Conservation (phyloP, 2,113 vertebrate species). For the Drymodes brunneopygia region DNA sequence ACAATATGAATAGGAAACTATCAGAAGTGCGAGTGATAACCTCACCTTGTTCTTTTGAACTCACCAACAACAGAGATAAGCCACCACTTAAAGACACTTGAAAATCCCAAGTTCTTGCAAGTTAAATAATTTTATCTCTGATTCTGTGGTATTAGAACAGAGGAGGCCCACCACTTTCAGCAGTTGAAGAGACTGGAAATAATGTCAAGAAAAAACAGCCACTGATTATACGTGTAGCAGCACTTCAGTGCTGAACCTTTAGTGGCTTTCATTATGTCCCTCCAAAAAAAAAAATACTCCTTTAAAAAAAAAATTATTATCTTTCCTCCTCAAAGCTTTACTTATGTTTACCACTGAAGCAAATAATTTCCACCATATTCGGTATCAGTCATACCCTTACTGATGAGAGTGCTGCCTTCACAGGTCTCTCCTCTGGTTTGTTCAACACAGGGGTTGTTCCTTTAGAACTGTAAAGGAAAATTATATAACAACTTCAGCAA, state of each 20-base stretch:
- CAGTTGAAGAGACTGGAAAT: not conserved
- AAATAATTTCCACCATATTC: not conserved
- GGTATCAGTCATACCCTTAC: slow-evolving; percentile 62
- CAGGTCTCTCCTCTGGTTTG: slow-evolving; percentile 4
- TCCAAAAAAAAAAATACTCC: not conserved
- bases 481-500: not conserved
- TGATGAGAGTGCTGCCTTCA: slow-evolving; percentile 37
- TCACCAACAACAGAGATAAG: not conserved
- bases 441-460: slow-evolving; percentile 29
- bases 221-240: not conserved
- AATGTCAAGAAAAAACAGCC: not conserved
- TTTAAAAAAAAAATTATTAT: not conserved
- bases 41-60: not conserved
- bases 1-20: not conserved
- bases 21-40: not conserved
- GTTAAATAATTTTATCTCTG: not conserved
- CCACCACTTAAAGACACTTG: not conserved
- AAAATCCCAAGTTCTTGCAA: not conserved
- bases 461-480: slow-evolving; percentile 55
- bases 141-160: not conserved
- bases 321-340: not conserved
- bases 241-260: not conserved
- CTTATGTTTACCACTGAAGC: not conserved
- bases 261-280: not conserved
- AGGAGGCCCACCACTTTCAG: not conserved